These are phyloP conservation scores for Chaetura pelagica DNA, from an alignment of 2,113 vertebrate genomes.

Conservation along the genomic window DNA sequence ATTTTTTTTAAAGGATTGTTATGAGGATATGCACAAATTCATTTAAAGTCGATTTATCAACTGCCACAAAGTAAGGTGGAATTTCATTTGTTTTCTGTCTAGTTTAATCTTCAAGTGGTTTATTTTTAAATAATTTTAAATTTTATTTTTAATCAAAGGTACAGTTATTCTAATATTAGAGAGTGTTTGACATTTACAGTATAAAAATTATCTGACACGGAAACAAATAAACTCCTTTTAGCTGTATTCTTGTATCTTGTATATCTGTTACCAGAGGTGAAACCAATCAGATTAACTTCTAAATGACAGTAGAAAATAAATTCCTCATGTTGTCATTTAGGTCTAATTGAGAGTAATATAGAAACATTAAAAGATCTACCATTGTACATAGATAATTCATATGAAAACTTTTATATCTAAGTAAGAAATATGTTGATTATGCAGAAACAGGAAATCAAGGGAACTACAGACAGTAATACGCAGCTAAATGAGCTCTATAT, in stretches of 20 bases:
- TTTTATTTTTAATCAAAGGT: neutral
- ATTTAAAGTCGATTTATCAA: conserved; percentile 14
- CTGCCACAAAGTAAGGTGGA: neutral
- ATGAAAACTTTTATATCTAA: neutral
- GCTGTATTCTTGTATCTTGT: neutral
- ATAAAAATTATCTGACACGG: neutral
- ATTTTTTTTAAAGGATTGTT: neutral
- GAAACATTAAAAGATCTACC: neutral
- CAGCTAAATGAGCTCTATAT: neutral
- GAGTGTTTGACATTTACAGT: neutral
- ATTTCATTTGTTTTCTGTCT: neutral
- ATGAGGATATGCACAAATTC: neutral
- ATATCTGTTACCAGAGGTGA: neutral
- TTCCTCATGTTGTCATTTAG: neutral
- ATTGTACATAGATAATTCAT: neutral
- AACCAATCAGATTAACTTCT: neutral
- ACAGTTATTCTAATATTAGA: neutral
- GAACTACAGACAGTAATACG: neutral
- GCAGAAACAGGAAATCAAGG: neutral
- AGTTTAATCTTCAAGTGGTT: neutral
- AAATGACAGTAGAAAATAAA: neutral
- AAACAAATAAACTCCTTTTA: neutral
- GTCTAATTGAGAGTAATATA: neutral
- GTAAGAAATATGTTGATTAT: neutral
- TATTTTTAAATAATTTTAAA: neutral